Conservation (phyloP, 1,140 invertebrate genomes). For the Teleopsis dalmanni region DNA sequence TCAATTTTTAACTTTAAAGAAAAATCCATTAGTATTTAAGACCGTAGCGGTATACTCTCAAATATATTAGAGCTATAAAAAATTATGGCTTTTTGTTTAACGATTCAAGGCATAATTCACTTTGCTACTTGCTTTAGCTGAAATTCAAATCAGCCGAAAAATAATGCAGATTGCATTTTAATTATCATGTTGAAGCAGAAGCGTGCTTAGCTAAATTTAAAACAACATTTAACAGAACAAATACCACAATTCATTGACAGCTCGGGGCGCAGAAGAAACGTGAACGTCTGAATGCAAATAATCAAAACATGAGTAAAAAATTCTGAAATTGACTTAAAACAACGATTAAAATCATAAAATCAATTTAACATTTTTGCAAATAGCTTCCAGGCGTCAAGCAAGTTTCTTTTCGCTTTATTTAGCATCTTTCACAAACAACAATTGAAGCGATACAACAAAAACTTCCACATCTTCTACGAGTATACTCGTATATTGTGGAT, state of each 20-base stretch:
- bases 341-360: slow-evolving; percentile 18
- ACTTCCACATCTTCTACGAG: neutral
- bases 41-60: too few species aligned
- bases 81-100: too few species aligned
- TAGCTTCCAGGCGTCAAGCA: slow-evolving; percentile 15
- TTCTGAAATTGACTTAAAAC: slow-evolving; percentile 9
- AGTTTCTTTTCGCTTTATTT: too few species aligned
- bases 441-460: neutral
- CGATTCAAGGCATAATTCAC: too few species aligned
- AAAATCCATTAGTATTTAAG: too few species aligned
- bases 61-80: too few species aligned
- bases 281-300: neutral
- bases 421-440: neutral
- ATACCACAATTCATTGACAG: neutral
- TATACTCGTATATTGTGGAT: neutral
- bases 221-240: slow-evolving; percentile 13
- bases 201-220: slow-evolving; percentile 12
- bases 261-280: neutral
- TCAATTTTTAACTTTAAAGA: too few species aligned
- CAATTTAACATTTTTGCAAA: slow-evolving; percentile 16
- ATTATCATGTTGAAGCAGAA: slow-evolving; percentile 11
- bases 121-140: too few species aligned
- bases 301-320: neutral
- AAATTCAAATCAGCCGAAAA: too few species aligned
- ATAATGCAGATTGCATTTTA: slow-evolving; percentile 14